Percentiles rank a stretch among this genome's conserved stretches.
Conservation (phyloP, 2,888 invertebrate genomes). For the Melieria crassipennis region DNA sequence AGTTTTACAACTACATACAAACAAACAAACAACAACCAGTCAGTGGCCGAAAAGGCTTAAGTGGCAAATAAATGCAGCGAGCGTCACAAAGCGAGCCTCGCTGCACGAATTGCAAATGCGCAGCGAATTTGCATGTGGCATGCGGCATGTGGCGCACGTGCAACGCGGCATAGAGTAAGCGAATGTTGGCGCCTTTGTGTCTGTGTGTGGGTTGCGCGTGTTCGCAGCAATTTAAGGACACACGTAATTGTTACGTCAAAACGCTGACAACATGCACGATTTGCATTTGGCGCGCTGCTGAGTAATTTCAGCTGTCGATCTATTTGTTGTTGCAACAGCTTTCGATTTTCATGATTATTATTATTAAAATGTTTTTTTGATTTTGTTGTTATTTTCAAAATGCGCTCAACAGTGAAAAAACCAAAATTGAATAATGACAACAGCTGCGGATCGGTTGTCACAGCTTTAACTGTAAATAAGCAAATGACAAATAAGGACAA, state of each 20-base stretch:
- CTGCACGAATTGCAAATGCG: conserved; percentile 1
- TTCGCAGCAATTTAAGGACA: conserved; percentile 23
- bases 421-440: too few relatives aligned
- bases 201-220: conserved; percentile 6
- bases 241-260: conserved; percentile 46
- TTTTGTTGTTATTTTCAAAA: too few relatives aligned
- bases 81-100: not conserved
- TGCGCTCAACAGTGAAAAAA: too few relatives aligned
- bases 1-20: too few relatives aligned
- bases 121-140: conserved; percentile 15
- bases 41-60: not conserved
- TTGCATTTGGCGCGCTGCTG: not conserved
- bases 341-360: too few relatives aligned
- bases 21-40: not conserved
- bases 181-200: not conserved
- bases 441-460: too few relatives aligned
- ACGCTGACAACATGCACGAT: conserved; percentile 47
- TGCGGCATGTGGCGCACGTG: conserved; percentile 18
- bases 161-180: conserved; percentile 14
- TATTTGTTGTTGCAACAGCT: too few relatives aligned
- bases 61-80: not conserved
- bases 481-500: too few relatives aligned
- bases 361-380: too few relatives aligned
- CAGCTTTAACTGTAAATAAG: too few relatives aligned
- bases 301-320: too few relatives aligned